phyloP scores from a whole-genome alignment of 2,113 vertebrate genomes.

The Ammodytes marinus region DNA sequence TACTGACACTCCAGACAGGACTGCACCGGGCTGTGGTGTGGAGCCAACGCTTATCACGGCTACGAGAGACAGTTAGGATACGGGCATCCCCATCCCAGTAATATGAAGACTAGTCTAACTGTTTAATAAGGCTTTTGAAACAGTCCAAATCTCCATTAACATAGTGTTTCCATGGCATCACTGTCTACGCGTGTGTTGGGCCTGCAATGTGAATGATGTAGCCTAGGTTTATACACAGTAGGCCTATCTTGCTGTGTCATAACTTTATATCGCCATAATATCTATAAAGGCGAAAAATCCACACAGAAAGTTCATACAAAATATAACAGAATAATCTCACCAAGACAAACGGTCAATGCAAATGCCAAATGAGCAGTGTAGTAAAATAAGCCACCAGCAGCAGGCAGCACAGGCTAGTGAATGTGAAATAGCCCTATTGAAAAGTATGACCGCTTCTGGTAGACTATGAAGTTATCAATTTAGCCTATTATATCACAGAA shows the following conservation, averaged over 20 bases:
- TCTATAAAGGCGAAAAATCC: not conserved
- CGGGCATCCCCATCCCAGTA: not conserved
- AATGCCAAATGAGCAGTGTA: slow-evolving; percentile 3
- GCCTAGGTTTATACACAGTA: too few relatives aligned
- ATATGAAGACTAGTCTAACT: not conserved
- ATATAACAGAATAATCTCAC: too few relatives aligned
- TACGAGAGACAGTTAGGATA: not conserved
- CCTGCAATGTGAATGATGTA: too few relatives aligned
- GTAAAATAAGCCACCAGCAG: slow-evolving; percentile 13
- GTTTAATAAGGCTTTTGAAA: not conserved
- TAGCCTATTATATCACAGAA: not conserved
- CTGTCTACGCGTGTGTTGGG: not conserved
- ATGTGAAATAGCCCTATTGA: not conserved
- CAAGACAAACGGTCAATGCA: not conserved
- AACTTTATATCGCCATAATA: not conserved
- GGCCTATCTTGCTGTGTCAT: not conserved
- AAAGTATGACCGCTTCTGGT: not conserved
- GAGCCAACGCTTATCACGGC: too few relatives aligned
- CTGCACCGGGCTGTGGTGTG: not conserved
- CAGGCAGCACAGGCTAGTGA: slow-evolving; percentile 20
- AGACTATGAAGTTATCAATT: not conserved
- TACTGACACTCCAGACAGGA: not conserved
- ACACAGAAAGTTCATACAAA: not conserved
- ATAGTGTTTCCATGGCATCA: not conserved
- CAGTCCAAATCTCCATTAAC: not conserved